phyloP scores from a whole-genome alignment of 2,113 vertebrate genomes.

The Callospermophilus lateralis region DNA sequence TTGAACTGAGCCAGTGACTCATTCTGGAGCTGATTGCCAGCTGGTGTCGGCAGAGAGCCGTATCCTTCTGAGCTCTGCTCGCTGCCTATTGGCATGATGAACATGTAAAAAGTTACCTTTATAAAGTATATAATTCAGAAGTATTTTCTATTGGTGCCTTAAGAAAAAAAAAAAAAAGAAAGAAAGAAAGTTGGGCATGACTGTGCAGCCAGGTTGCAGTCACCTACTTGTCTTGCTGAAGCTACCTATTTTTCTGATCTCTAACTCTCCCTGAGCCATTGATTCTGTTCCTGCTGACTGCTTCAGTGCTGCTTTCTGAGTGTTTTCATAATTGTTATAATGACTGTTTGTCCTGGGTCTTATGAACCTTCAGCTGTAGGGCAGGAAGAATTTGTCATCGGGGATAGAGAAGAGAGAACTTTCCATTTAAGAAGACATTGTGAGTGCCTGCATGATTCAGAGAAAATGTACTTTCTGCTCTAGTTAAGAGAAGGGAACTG shows the following conservation, averaged over 20 bases:
- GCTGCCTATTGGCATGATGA: not conserved
- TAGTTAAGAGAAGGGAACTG: not conserved
- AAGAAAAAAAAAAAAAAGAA: not conserved
- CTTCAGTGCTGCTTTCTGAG: not conserved
- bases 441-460: not conserved
- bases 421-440: not conserved
- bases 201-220: rapidly evolving
- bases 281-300: not conserved
- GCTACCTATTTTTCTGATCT: not conserved
- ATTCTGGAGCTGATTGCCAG: not conserved
- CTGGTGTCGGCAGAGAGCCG: not conserved
- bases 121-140: not conserved
- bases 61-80: not conserved
- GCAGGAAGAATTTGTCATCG: not conserved
- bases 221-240: rapidly evolving
- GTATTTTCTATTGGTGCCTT: not conserved
- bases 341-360: not conserved
- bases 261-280: not conserved
- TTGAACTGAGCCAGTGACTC: not conserved
- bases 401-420: not conserved
- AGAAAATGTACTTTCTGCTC: slow-evolving; percentile 1
- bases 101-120: not conserved
- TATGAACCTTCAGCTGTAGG: not conserved
- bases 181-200: not conserved
- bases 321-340: not conserved